These are phyloP conservation scores for Alcedo quadribrachys DNA, from an alignment of 2,797 vertebrate species.

Conservation along the genomic window DNA sequence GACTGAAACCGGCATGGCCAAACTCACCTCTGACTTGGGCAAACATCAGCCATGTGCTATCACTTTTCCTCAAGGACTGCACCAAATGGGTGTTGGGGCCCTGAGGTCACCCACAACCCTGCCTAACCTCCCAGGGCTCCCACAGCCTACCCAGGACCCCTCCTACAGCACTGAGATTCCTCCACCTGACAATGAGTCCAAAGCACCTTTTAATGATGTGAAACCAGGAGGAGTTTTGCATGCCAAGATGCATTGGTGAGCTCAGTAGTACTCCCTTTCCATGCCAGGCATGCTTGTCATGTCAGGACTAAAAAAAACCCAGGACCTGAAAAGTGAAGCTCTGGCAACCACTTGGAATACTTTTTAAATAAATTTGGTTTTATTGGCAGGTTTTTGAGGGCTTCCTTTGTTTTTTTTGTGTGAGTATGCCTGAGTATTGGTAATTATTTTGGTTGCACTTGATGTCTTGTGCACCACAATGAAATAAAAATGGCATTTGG, in stretches of 20 bases:
- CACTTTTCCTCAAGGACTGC: not conserved
- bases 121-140: not conserved
- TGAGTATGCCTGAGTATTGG: not conserved
- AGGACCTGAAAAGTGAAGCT: not conserved
- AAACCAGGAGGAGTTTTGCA: not conserved
- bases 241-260: not conserved
- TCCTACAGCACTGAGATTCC: not conserved
- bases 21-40: not conserved
- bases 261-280: not conserved
- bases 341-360: accelerated
- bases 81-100: not conserved
- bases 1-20: accelerated
- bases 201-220: not conserved
- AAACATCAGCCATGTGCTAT: accelerated
- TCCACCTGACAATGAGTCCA: accelerated
- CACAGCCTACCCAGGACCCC: not conserved
- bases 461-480: not conserved
- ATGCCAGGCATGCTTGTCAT: not conserved
- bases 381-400: not conserved
- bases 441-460: not conserved
- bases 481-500: not conserved
- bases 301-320: not conserved
- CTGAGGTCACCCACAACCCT: not conserved
- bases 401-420: not conserved
- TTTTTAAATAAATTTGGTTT: not conserved